A percentile compares a stretch with the other conserved stretches of the same genome.
phyloP scores from a whole-genome alignment of 30 jellyfish, hydroid and myxozoan genomes.

The Hydra vulgaris region DNA sequence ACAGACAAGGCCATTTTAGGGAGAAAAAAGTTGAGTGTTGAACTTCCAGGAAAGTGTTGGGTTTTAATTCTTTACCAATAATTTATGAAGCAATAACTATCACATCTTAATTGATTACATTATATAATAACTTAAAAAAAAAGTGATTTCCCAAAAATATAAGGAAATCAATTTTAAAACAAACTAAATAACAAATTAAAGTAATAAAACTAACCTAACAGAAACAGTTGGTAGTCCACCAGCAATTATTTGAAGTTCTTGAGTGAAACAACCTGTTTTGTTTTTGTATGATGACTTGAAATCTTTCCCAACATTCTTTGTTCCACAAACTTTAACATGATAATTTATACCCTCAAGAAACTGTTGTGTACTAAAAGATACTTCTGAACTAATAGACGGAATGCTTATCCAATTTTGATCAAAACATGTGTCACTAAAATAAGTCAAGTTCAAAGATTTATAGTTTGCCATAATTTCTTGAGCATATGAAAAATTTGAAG shows the following conservation, averaged over 20 bases:
- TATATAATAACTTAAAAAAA: no score
- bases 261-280: slow-evolving; percentile 4
- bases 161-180: no score
- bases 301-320: not conserved
- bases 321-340: slow-evolving; percentile 2
- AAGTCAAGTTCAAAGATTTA: not conserved
- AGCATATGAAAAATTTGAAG: not conserved
- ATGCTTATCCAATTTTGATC: not conserved
- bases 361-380: slow-evolving; percentile 11
- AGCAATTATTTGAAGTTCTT: not conserved
- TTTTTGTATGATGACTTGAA: no score
- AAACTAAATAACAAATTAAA: not conserved
- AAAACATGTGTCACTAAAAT: not conserved
- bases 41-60: no score
- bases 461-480: not conserved
- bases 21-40: no score
- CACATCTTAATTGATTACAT: no score
- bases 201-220: slow-evolving; percentile 11
- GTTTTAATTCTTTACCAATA: no score
- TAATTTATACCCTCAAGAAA: slow-evolving; percentile 16
- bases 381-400: not conserved
- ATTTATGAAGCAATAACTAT: no score
- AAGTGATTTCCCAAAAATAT: no score
- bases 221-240: slow-evolving; percentile 15
- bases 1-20: no score